Evolutionary conservation across 2,888 invertebrate species (phyloP).

Genomic region (Epistrophe eligans): DNA sequence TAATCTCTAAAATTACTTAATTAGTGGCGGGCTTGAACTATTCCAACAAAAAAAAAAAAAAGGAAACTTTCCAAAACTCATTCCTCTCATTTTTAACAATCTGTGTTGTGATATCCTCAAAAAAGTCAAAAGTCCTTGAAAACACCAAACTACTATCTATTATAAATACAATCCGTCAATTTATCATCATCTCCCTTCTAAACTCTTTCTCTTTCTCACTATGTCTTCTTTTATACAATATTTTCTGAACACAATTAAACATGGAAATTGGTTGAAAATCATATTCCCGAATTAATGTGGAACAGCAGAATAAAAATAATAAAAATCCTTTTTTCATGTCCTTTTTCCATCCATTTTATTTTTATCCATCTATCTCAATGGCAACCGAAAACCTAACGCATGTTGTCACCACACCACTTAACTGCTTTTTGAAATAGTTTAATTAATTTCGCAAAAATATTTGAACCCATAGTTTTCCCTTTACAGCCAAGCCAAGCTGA

Average conservation of each 20-base stretch:
- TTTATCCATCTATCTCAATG: constrained; percentile 8
- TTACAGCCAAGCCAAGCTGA: not conserved
- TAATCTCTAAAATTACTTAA: constrained; percentile 28
- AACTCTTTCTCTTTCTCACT: not conserved
- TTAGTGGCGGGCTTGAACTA: not conserved
- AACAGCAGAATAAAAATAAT: constrained; percentile 5
- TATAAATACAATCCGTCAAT: constrained; percentile 20
- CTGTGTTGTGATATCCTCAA: not conserved
- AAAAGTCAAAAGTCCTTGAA: constrained; percentile 22
- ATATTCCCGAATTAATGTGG: constrained; percentile 22
- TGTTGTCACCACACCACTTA: constrained; percentile 62
- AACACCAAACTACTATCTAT: not conserved
- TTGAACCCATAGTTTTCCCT: constrained; percentile 11
- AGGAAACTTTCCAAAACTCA: not conserved
- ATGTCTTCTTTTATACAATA: not conserved
- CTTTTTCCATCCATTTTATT: constrained; percentile 12
- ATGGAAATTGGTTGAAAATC: constrained; percentile 33
- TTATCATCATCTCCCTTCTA: not conserved
- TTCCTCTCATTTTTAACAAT: not conserved
- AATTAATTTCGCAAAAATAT: constrained; percentile 62
- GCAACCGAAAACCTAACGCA: constrained; percentile 42
- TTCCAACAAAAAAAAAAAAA: not conserved
- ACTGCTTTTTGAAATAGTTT: constrained; percentile 70
- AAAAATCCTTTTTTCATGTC: constrained; percentile 11
- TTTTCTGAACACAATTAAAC: constrained; percentile 27